Evolutionary conservation across 1,140 invertebrate genomes (phyloP).

Genomic region (Oedothorax gibbosus): DNA sequence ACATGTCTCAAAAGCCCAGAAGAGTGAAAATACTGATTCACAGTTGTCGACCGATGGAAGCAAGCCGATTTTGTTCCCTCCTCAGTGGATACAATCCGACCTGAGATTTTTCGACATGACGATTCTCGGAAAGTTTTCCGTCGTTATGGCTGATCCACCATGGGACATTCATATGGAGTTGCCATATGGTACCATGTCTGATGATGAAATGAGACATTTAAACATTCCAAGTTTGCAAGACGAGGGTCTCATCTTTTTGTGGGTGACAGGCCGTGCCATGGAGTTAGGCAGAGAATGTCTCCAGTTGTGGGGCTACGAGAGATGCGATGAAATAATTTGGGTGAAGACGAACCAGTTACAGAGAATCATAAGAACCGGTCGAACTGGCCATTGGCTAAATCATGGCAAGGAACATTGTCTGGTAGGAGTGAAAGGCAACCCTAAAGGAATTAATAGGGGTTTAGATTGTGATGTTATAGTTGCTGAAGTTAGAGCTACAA

Average conservation of each 20-base stretch:
- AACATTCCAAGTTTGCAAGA: constrained; percentile 92
- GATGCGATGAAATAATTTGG: constrained; percentile 98
- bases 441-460: constrained; percentile 86
- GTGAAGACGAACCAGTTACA: constrained; percentile 99
- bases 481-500: constrained; percentile 96
- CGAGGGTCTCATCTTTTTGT: constrained; percentile 95
- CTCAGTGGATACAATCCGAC: constrained; percentile 96
- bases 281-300: constrained; percentile 93
- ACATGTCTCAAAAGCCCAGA: constrained; percentile 33
- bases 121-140: constrained; percentile 91
- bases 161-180: constrained; percentile 99
- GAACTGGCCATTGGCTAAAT: constrained; percentile 98
- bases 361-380: constrained; percentile 94
- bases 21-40: constrained; percentile 41
- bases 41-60: constrained; percentile 41
- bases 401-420: constrained; percentile 99
- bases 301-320: constrained; percentile 93
- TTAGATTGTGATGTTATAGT: constrained; percentile 98
- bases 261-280: constrained; percentile 99
- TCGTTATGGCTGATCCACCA: constrained; percentile 96
- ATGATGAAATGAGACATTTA: constrained; percentile 97
- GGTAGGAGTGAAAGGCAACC: constrained; percentile 96
- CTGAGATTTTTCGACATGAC: constrained; percentile 95
- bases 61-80: constrained; percentile 62
- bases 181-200: constrained; percentile 98